Evolutionary conservation across 1,140 invertebrate species (phyloP), one percentile per base, ranked within the genome.

Genomic region (Sinella curviseta): DNA sequence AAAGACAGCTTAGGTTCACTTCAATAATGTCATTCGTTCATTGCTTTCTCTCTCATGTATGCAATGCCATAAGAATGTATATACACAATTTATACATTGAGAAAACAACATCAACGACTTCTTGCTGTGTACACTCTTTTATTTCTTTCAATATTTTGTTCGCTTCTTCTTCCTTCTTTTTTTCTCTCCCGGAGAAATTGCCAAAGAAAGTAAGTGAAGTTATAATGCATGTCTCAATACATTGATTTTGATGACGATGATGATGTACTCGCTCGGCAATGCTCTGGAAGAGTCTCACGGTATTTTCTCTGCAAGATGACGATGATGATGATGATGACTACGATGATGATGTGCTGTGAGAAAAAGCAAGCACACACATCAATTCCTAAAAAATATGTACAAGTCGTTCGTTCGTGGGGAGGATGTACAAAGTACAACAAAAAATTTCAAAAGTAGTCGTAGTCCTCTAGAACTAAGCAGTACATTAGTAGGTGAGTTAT

Each of bases 171-270:
- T n/a, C n/a, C n/a, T n/a, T n/a, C n/a, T n/a, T n/a, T n/a, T n/a
- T n/a, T n/a, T n/a, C 55, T 60, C 24, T 17, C 39, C 39, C 39
- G 39, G 17, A 26, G 8, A 8, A 60, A 60, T 24, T 60, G 55
- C 55, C 55, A 60, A 60, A 60, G 55, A 60, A 60, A 60, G 55
- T 60, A 60, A 60, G 55, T 60, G 55, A 60, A 60, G 55, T 60
- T 60, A 60, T 60, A 60, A 60, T 60, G 55, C 55, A 60, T 60
- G 55, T 60, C 55, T 60, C 55, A 60, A 60, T 60, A 60, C 55
- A 60, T 60, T 60, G 55, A 60, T 60, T 60, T 60, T 60, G 55
- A 60, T 60, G 55, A 60, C 55, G 55, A 60, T 26, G 55, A 60
- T 60, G 55, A 60, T 60, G 55, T 60, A 60, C 55, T 60, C 55